These are phyloP conservation scores for Centroberyx gerrardi DNA, from an alignment of 2,797 vertebrate genomes.

Conservation along the genomic window DNA sequence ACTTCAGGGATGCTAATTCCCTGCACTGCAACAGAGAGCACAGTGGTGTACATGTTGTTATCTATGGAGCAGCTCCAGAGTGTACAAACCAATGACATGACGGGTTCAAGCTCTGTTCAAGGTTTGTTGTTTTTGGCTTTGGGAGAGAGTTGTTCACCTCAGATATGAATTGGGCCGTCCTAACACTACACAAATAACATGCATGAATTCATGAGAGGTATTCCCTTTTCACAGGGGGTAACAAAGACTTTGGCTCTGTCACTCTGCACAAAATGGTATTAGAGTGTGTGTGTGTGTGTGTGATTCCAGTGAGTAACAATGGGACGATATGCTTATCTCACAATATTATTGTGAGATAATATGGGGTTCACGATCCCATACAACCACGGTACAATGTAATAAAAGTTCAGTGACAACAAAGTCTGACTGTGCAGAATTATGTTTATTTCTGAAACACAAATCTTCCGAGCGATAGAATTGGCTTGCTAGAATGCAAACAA, in stretches of 20 bases:
- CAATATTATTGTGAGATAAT: too few species aligned
- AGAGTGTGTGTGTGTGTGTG: constrained; percentile 22
- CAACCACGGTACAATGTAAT: too few species aligned
- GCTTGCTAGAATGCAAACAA: too few species aligned
- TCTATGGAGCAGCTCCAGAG: constrained; percentile 33
- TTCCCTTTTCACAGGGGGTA: constrained; percentile 16
- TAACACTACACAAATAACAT: constrained; percentile 1
- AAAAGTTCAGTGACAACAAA: too few species aligned
- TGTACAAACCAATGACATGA: constrained; percentile 20
- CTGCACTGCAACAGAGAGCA: not conserved
- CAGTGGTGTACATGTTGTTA: constrained; percentile 26
- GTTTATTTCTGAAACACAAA: too few species aligned
- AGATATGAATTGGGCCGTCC: not conserved
- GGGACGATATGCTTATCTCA: too few species aligned
- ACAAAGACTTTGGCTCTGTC: constrained; percentile 4
- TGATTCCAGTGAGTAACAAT: constrained; percentile 34
- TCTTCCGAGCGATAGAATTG: too few species aligned
- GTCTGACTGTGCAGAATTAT: too few species aligned
- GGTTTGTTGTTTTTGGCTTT: not conserved
- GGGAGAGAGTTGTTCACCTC: not conserved
- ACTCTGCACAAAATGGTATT: constrained; percentile 30
- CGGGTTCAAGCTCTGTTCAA: constrained; percentile 2
- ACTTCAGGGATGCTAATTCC: not conserved
- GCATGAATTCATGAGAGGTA: not conserved
- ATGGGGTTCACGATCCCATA: too few species aligned